Conservation (phyloP, 1,140 invertebrate species). For the Aradophagus sp. region DNA sequence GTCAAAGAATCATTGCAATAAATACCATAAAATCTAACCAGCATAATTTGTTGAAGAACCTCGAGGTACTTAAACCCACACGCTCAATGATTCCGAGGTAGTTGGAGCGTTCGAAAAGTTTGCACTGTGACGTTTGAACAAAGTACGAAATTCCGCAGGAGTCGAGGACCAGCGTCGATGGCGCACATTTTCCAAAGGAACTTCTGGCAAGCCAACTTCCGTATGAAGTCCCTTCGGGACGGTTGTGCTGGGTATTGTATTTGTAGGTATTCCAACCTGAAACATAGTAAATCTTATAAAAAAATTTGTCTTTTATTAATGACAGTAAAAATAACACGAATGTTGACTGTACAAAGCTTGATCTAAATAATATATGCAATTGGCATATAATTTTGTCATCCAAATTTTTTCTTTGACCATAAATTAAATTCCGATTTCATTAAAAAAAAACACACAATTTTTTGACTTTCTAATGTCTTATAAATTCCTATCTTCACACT, state of each 20-base stretch:
- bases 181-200: slow-evolving; percentile 63
- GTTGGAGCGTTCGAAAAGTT: slow-evolving; percentile 61
- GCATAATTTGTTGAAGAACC: neutral
- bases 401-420: too few relatives aligned
- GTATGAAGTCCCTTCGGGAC: slow-evolving; percentile 66
- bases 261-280: slow-evolving; percentile 77
- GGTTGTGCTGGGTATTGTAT: slow-evolving; percentile 5
- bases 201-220: slow-evolving; percentile 70
- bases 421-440: too few relatives aligned
- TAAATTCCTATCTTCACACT: too few relatives aligned
- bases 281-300: slow-evolving; percentile 6
- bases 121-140: slow-evolving; percentile 66
- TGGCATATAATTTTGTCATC: too few relatives aligned
- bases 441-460: too few relatives aligned
- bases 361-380: too few relatives aligned
- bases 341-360: too few relatives aligned
- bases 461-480: too few relatives aligned
- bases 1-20: slow-evolving; percentile 17
- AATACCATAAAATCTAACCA: slow-evolving; percentile 14
- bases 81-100: slow-evolving; percentile 67
- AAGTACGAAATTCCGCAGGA: slow-evolving; percentile 65
- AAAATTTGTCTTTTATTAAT: too few relatives aligned
- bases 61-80: slow-evolving; percentile 67
- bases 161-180: slow-evolving; percentile 73
- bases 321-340: too few relatives aligned